phyloP scores from a whole-genome alignment of 92 coral and sea anemone species.

The Scolanthus callimorphus region DNA sequence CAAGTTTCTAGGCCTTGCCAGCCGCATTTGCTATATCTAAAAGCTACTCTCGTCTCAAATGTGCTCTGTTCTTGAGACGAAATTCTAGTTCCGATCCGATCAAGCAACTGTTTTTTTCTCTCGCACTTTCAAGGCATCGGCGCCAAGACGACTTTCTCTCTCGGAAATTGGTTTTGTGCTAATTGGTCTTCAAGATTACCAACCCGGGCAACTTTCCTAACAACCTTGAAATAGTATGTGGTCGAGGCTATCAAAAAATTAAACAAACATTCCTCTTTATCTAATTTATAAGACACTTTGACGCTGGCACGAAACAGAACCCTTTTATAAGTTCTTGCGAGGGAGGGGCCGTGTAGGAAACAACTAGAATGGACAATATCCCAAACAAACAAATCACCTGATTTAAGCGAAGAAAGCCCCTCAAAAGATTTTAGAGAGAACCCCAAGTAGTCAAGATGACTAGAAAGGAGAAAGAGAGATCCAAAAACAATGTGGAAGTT shows the following conservation, averaged over 20 bases:
- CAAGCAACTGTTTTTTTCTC: too few species aligned
- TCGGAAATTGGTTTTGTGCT: background rate
- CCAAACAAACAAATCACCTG: background rate
- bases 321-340: background rate
- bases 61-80: too few species aligned
- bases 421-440: background rate
- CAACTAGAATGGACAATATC: too few species aligned
- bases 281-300: background rate
- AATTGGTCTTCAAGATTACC: background rate
- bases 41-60: too few species aligned
- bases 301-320: background rate
- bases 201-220: background rate
- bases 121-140: too few species aligned
- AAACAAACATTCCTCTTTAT: background rate
- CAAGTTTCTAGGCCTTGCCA: too few species aligned
- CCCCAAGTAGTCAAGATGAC: too few species aligned
- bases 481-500: too few species aligned
- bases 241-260: background rate
- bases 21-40: too few species aligned
- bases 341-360: background rate
- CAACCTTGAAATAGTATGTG: background rate
- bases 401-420: background rate
- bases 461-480: too few species aligned
- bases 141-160: background rate
- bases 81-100: too few species aligned